Evolutionary conservation across 23 tunicate genomes (phyloP).

Genomic region (Styela plicata): DNA sequence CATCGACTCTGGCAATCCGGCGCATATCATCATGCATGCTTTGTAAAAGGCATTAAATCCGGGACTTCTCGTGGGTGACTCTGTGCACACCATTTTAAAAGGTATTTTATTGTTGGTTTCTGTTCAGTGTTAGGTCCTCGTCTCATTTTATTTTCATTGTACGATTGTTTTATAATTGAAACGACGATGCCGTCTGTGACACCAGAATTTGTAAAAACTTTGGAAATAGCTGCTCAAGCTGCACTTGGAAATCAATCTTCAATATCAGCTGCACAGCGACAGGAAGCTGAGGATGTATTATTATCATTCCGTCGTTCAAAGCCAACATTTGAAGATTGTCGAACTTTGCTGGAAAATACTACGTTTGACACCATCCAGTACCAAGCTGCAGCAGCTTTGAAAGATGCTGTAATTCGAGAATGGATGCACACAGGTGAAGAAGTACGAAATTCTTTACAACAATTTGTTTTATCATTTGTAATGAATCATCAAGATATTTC

Average conservation of each 20-base stretch:
- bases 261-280: conserved; percentile 40
- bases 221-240: conserved; percentile 45
- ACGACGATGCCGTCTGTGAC: conserved; percentile 11
- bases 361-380: conserved; percentile 35
- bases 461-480: conserved; percentile 44
- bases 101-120: no score
- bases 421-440: conserved; percentile 41
- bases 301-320: conserved; percentile 60
- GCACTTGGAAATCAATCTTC: conserved; percentile 41
- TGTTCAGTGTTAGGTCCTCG: no score
- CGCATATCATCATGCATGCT: no score
- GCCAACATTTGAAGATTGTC: conserved; percentile 49
- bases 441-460: conserved; percentile 32
- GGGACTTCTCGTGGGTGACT: no score
- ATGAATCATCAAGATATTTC: conserved; percentile 5
- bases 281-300: conserved; percentile 58
- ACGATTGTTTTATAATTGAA: no score
- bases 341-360: conserved; percentile 39
- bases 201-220: conserved; percentile 14
- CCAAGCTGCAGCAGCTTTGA: conserved; percentile 57
- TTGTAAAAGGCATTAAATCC: no score
- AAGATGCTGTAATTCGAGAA: conserved; percentile 59
- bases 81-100: no score
- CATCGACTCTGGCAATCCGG: no score
- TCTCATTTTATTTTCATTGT: no score